A percentile compares a stretch with the other conserved stretches of the same genome.
Evolutionary conservation across 2,888 invertebrate genomes (phyloP).

Genomic region (Vannuccia rotundouncinata): DNA sequence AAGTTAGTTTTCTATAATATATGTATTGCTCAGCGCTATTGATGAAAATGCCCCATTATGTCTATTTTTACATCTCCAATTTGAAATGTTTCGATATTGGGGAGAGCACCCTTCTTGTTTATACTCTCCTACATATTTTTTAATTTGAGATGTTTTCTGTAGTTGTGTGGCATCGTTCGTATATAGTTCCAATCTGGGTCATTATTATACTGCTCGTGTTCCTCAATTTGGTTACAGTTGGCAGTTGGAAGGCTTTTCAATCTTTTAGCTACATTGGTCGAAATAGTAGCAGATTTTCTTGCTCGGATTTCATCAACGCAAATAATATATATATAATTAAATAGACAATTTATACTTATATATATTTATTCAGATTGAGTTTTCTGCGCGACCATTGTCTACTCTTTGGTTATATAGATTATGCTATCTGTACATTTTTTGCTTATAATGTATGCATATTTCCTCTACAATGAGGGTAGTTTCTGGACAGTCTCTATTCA

Average conservation of each 20-base stretch:
- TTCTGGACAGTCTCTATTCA: neutral
- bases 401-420: neutral
- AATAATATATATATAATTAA: neutral
- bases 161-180: neutral
- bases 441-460: neutral
- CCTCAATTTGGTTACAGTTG: neutral
- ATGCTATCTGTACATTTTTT: neutral
- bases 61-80: neutral
- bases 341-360: neutral
- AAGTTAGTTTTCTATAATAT: conserved; percentile 11
- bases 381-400: neutral
- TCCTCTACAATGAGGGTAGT: neutral
- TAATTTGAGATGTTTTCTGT: neutral
- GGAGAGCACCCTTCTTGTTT: neutral
- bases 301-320: neutral
- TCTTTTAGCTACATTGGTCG: neutral
- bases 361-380: neutral
- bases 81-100: neutral
- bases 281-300: neutral
- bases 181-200: neutral
- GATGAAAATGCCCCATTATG: neutral
- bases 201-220: neutral
- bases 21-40: neutral
- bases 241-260: neutral
- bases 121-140: too few species aligned